phyloP scores from a whole-genome alignment of 2,888 invertebrate species.

The Hoplodrina ambigua region DNA sequence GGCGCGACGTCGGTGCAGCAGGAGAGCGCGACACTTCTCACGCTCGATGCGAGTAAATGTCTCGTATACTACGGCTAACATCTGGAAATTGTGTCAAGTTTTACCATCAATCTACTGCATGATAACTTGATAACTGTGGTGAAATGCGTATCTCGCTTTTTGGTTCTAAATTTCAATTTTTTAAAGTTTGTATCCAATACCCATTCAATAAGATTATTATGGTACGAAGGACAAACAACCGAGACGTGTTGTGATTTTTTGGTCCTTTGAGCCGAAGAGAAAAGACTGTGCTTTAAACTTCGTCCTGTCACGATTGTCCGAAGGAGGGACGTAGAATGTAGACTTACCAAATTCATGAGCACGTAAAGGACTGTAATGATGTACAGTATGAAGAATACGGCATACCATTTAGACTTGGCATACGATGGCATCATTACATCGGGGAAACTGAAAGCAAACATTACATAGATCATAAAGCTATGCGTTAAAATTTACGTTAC shows the following conservation, averaged over 20 bases:
- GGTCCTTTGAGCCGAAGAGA: conserved; percentile 18
- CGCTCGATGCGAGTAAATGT: conserved; percentile 96
- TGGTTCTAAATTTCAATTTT: too few species aligned
- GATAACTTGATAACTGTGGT: too few species aligned
- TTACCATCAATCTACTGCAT: not conserved
- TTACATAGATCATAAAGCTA: not conserved
- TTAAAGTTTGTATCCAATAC: too few species aligned
- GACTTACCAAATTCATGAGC: conserved; percentile 95
- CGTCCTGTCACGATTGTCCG: not conserved
- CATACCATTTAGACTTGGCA: conserved; percentile 94
- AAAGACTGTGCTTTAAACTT: not conserved
- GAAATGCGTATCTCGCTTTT: too few species aligned
- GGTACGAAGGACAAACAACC: not conserved
- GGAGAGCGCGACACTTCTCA: conserved; percentile 95
- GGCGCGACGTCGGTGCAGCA: conserved; percentile 95
- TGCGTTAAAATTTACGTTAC: too few species aligned
- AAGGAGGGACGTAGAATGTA: not conserved
- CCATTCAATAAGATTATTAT: not conserved
- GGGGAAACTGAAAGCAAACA: conserved; percentile 92
- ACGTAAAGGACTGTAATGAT: conserved; percentile 96
- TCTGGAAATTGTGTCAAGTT: conserved; percentile 82
- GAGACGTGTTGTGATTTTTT: not conserved
- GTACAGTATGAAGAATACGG: conserved; percentile 96
- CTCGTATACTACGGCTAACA: conserved; percentile 97
- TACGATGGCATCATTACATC: conserved; percentile 98